Conservation (phyloP, 2,888 invertebrate genomes). For the Trissoscelio sp. region DNA sequence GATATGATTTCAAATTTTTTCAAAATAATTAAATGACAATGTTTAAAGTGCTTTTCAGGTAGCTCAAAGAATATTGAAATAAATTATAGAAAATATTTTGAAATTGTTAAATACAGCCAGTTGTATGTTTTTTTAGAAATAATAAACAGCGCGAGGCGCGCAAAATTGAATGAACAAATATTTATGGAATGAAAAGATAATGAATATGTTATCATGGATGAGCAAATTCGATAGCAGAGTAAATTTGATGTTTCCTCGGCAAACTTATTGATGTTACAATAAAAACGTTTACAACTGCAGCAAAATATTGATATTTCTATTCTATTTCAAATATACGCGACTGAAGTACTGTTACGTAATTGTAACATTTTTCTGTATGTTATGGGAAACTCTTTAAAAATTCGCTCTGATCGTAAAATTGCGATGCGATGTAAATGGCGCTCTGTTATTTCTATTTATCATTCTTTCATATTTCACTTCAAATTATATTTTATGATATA, state of each 20-base stretch:
- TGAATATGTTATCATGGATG: slow-evolving; percentile 37
- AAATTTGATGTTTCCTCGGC: slow-evolving; percentile 34
- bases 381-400: slow-evolving; percentile 5
- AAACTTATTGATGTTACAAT: slow-evolving; percentile 47
- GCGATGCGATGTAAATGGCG: neutral
- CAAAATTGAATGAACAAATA: slow-evolving; percentile 10
- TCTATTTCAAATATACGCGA: slow-evolving; percentile 26
- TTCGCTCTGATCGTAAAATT: neutral
- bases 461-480: no score
- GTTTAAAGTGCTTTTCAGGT: slow-evolving; percentile 4
- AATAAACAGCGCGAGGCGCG: neutral
- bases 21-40: slow-evolving; percentile 6
- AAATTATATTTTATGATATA: no score
- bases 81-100: no score
- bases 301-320: slow-evolving; percentile 55
- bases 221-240: slow-evolving; percentile 31
- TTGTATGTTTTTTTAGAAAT: no score
- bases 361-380: slow-evolving; percentile 10
- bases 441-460: neutral
- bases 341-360: slow-evolving; percentile 13
- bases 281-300: slow-evolving; percentile 29
- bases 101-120: no score
- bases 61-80: no score
- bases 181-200: slow-evolving; percentile 39
- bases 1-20: slow-evolving; percentile 6